Evolutionary conservation across 2,113 vertebrate genomes (phyloP), one percentile per base, ranked within the genome.

Genomic region (Aramus guarauna): DNA sequence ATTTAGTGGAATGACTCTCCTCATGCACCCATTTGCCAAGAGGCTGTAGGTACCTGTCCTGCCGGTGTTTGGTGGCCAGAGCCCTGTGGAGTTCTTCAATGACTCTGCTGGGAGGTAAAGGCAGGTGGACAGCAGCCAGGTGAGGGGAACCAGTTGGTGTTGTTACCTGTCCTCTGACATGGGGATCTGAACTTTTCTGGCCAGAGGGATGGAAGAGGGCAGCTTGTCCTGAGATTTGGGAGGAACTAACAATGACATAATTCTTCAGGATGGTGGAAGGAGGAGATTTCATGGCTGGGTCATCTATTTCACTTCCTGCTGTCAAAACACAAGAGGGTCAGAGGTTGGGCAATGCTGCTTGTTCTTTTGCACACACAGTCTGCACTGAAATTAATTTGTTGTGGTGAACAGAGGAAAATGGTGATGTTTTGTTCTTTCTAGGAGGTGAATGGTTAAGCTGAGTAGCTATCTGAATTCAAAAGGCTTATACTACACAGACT

Each of bases 61-160:
- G 99, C n/a, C 99, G 98, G 69, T 99, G 99, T 96, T 99, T 99
- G 69, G 98, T 99, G 96, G 99, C 99, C 96, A 99, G 98, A 4
- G 99, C 99, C 16, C 99, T 98, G 97, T 99, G 99, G 82, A 99
- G 98, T 96, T 99, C 99, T 96, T 99, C 99, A 10, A 99, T 99
- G 97, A 99, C 99, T 83, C 99, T 99, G 98, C 99, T 99, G 55
- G 99, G 99, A 60, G 99, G 99, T 96, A 99, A 98, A 72, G 98
- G 99, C 71, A 98, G 97, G 94, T 99, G 99, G 76, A 99, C 95
- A 0, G 98, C 71, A 64, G 99, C 98, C 15, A 99, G 98, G 93
- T 99, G 99, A 29, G 99, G 99, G 60, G 99, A 99, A 34, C 99
- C 98, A 0, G 99, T 98, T 45, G 99, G 99, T 0, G 99, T 99